Evolutionary conservation across 1,140 invertebrate species (phyloP).

Genomic region (Cryptotermes secundus): DNA sequence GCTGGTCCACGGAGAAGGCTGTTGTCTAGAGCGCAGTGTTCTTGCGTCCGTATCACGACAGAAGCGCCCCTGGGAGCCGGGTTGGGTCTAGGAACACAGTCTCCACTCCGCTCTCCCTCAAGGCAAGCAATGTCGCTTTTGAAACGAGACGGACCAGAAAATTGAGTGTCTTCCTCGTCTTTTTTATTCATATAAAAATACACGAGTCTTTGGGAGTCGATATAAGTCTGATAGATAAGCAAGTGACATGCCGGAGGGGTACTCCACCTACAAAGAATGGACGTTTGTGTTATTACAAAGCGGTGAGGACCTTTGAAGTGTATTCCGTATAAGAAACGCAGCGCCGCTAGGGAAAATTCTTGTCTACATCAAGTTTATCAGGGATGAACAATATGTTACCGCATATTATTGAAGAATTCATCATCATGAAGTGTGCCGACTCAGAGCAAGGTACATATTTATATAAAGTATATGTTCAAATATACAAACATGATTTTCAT

Average conservation of each 20-base stretch:
- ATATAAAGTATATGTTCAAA: too few species aligned
- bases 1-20: background rate
- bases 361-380: background rate
- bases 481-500: too few species aligned
- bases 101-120: background rate
- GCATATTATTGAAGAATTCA: too few species aligned
- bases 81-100: background rate
- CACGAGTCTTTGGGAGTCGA: conserved; percentile 3
- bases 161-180: background rate
- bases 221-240: background rate
- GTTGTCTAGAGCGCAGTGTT: background rate
- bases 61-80: background rate
- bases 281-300: background rate
- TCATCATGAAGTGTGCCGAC: too few species aligned
- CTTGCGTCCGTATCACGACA: background rate
- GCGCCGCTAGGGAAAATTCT: background rate
- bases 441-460: too few species aligned
- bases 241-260: conserved; percentile 1
- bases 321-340: background rate
- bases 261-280: background rate
- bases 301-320: background rate
- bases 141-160: background rate
- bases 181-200: conserved; percentile 4
- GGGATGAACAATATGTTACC: background rate
- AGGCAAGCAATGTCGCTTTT: conserved; percentile 14